Conservation (phyloP, 2,797 vertebrate species). For the Gallinago nigripennis region DNA sequence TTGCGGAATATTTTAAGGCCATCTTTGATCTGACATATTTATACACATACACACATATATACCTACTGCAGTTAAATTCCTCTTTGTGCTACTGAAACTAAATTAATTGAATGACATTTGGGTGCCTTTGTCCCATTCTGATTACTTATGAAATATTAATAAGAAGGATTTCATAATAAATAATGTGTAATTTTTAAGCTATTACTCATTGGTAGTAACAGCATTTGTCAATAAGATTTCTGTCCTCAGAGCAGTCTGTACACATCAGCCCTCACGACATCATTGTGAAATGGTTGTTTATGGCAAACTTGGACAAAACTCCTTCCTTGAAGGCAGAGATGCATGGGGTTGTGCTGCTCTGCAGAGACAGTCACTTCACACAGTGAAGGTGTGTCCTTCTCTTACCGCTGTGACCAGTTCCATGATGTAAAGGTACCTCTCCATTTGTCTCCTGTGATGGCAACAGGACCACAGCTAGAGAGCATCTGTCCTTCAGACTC, state of each 20-base stretch:
- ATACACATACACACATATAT: not conserved
- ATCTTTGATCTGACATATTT: not conserved
- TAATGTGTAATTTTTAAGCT: not conserved
- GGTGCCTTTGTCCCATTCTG: not conserved
- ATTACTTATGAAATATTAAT: not conserved
- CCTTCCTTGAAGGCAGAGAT: not conserved
- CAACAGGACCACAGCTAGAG: not conserved
- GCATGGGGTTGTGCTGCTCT: not conserved
- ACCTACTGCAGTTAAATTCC: not conserved
- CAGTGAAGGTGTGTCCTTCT: accelerated
- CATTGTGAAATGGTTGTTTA: not conserved
- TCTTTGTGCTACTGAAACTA: not conserved
- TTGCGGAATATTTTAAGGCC: not conserved
- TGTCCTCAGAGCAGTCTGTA: not conserved
- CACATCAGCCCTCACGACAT: not conserved
- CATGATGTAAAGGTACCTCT: not conserved
- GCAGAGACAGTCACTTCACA: not conserved
- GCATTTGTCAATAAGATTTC: not conserved
- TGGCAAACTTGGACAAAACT: not conserved
- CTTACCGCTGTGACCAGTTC: not conserved
- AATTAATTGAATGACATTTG: not conserved
- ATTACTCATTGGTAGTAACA: not conserved
- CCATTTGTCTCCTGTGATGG: not conserved
- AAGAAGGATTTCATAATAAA: not conserved
- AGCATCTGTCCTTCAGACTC: not conserved